phyloP scores from a whole-genome alignment of 2,888 invertebrate species.

The Platycheirus rosarum region DNA sequence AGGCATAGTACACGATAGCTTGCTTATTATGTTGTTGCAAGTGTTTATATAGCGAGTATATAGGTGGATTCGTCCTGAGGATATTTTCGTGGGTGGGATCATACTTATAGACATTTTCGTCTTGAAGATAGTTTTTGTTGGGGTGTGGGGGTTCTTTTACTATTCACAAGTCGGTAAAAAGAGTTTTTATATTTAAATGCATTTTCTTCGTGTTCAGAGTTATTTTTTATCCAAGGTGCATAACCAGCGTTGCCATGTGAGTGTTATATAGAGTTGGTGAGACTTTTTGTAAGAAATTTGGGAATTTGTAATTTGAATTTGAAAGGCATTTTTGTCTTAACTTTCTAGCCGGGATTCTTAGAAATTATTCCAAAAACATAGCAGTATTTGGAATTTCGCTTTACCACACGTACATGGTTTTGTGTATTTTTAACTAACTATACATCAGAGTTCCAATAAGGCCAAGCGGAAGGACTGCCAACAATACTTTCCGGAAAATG shows the following conservation, averaged over 20 bases:
- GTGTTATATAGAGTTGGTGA: too few species aligned
- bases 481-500: too few species aligned
- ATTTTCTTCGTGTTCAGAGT: not conserved
- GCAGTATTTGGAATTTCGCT: too few species aligned
- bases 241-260: not conserved
- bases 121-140: conserved; percentile 12
- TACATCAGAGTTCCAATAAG: too few species aligned
- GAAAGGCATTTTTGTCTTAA: too few species aligned
- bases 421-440: too few species aligned
- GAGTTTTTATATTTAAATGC: not conserved
- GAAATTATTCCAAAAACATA: too few species aligned
- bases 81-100: conserved; percentile 15
- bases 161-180: not conserved
- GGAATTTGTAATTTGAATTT: too few species aligned
- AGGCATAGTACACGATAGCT: not conserved
- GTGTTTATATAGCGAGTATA: not conserved
- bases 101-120: conserved; percentile 13
- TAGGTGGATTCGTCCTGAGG: conserved; percentile 8
- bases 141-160: conserved; percentile 1
- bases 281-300: too few species aligned
- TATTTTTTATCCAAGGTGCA: not conserved
- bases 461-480: too few species aligned
- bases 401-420: too few species aligned
- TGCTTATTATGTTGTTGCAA: conserved; percentile 15
- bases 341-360: too few species aligned